Evolutionary conservation across 2,797 vertebrate genomes (phyloP).

Genomic region (Falco cherrug): DNA sequence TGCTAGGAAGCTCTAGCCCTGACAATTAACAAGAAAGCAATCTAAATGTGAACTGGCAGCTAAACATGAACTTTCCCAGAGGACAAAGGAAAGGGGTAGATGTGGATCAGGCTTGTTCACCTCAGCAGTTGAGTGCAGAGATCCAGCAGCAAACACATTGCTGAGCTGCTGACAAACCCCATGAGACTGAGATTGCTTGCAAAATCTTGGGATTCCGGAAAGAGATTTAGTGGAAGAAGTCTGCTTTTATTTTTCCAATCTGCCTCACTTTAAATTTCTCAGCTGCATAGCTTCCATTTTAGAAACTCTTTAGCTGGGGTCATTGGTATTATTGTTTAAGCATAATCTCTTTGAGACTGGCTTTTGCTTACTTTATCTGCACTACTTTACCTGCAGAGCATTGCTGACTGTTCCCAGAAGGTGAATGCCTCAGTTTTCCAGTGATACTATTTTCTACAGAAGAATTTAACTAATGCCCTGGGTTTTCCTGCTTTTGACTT

Average conservation of each 20-base stretch:
- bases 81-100: not conserved
- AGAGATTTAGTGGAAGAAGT: not conserved
- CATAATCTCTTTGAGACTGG: not conserved
- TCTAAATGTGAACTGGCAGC: not conserved
- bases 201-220: not conserved
- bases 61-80: not conserved
- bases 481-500: not conserved
- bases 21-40: not conserved
- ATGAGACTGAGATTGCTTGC: accelerated
- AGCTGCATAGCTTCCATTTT: not conserved
- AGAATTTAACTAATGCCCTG: not conserved
- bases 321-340: not conserved
- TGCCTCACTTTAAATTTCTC: not conserved
- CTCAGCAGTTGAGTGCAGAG: not conserved
- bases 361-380: not conserved
- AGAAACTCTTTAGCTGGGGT: not conserved
- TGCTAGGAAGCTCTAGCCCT: not conserved
- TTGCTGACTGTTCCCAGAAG: not conserved
- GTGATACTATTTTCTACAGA: not conserved
- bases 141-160: not conserved
- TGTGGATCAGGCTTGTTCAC: not conserved
- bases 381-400: not conserved
- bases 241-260: not conserved
- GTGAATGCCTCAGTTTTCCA: not conserved
- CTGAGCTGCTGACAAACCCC: not conserved